Percentiles rank a stretch among this genome's conserved stretches.
phyloP scores from a whole-genome alignment of 2,888 invertebrate species.

The Laothoe populi region DNA sequence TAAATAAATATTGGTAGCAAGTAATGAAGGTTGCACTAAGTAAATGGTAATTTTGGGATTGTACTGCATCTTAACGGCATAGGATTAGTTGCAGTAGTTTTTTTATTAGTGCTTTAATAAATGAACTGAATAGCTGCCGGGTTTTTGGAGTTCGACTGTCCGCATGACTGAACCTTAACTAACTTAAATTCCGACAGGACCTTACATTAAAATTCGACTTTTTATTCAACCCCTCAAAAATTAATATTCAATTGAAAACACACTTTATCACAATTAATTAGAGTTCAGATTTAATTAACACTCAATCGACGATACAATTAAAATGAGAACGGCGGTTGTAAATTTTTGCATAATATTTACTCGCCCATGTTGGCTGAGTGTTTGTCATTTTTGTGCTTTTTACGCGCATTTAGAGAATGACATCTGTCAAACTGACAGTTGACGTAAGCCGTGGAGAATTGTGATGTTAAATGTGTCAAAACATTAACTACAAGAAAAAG shows the following conservation, averaged over 20 bases:
- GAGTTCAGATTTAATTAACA: constrained; percentile 33
- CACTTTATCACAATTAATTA: constrained; percentile 27
- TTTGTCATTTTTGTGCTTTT: constrained; percentile 24
- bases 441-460: constrained; percentile 11
- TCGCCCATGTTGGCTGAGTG: constrained; percentile 15
- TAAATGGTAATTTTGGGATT: too few relatives aligned
- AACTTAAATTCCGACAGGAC: constrained; percentile 4
- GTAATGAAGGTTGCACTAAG: too few relatives aligned
- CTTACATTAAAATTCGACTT: constrained; percentile 37
- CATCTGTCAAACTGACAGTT: constrained; percentile 26
- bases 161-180: background rate
- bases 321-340: constrained; percentile 38
- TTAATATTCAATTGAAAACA: constrained; percentile 2
- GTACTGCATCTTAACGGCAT: too few relatives aligned
- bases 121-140: background rate
- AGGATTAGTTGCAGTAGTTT: too few relatives aligned
- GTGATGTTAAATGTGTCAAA: constrained; percentile 11
- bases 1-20: too few relatives aligned
- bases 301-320: constrained; percentile 35
- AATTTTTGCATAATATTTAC: constrained; percentile 33
- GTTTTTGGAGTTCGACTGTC: background rate
- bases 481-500: background rate
- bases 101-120: too few relatives aligned
- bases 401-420: constrained; percentile 17
- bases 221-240: constrained; percentile 17